Conservation (phyloP, 2,113 vertebrate species). For the Eira barbara region DNA sequence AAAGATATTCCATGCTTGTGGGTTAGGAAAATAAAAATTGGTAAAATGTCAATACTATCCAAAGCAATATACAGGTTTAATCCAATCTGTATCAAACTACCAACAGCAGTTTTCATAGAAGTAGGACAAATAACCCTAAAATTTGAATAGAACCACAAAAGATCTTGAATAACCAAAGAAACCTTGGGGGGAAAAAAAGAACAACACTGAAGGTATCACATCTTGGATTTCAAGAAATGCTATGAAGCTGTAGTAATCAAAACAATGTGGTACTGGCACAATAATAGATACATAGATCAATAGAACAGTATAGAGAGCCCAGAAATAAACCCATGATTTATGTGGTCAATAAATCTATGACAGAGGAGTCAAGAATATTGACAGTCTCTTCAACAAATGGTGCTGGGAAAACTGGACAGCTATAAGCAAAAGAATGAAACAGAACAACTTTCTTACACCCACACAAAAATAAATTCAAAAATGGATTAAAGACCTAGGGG, state of each 20-base stretch:
- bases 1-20: background rate
- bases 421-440: background rate
- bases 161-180: background rate
- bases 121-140: background rate
- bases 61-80: background rate
- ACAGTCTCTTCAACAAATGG: background rate
- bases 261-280: background rate
- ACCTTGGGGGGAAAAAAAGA: background rate
- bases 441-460: background rate
- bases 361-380: background rate
- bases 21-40: background rate
- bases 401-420: background rate
- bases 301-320: background rate
- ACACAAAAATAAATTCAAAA: background rate
- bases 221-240: background rate
- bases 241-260: background rate
- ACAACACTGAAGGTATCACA: background rate
- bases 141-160: background rate
- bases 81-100: background rate
- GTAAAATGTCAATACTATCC: background rate
- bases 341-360: background rate
- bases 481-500: background rate
- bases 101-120: background rate
- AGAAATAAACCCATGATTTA: background rate
- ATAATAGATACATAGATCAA: background rate